phyloP scores from a whole-genome alignment of 1,140 invertebrate species.

The Steinernema feltiae region DNA sequence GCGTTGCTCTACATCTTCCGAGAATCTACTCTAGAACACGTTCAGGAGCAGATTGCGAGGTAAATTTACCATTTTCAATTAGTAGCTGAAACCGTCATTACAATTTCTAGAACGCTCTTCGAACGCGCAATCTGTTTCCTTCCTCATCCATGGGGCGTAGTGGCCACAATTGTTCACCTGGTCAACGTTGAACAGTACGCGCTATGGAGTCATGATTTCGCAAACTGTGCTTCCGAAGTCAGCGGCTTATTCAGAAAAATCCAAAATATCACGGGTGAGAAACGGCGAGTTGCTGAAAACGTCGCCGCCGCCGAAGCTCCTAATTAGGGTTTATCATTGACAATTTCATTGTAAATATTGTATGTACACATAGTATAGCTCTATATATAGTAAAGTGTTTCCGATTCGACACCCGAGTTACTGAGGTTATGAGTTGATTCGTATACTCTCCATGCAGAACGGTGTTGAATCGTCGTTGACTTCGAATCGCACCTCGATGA shows the following conservation, averaged over 20 bases:
- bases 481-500: no score
- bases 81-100: neutral
- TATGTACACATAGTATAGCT: constrained; percentile 10
- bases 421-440: no score
- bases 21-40: constrained; percentile 92
- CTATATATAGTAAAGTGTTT: neutral
- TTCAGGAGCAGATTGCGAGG: constrained; percentile 74
- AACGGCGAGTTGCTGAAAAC: neutral
- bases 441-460: no score
- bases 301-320: neutral
- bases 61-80: constrained; percentile 37
- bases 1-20: constrained; percentile 90
- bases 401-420: no score
- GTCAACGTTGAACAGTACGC: constrained; percentile 98
- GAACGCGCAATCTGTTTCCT: constrained; percentile 95
- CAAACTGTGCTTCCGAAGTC: constrained; percentile 95
- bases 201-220: constrained; percentile 98
- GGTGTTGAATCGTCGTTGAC: no score
- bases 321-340: constrained; percentile 8
- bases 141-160: constrained; percentile 95
- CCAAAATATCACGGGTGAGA: neutral
- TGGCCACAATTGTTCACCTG: constrained; percentile 97
- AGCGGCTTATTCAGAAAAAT: neutral
- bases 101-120: constrained; percentile 72
- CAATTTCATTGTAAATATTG: constrained; percentile 9